Base-by-base conservation (phyloP, 2,113 vertebrate genomes). In the Lasiurus borealis region DNA sequence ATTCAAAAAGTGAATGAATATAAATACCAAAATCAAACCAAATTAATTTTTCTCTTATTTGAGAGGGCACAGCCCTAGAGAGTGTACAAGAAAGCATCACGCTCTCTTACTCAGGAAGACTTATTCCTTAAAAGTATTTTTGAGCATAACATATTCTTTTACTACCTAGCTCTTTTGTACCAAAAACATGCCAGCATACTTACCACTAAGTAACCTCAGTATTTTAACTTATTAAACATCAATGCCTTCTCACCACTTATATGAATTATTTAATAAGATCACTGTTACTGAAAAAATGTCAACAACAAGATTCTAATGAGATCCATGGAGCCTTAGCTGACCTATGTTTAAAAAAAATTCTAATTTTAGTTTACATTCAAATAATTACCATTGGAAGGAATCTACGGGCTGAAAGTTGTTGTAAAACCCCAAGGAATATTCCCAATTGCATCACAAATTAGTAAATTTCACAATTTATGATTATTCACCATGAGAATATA, bases 1-100 rank as follows among this genome's bases (percentile, higher is more conserved):
- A 62, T 82, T 54, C 13, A 75, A 80, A 91, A 62, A 25, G 44
- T 59, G 11, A 86, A 14, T 68, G 19, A 52, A 12, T 23, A 64
- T 16, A 16, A 83, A 34, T 64, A 76, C 0, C 3, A 83, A 69
- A 5, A 31, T 44, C 27, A 80, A 5, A 40, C 34, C 6, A 72
- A 10, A 40, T 16, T 29, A 76, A 52, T 54, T 88, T 34, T 85
- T 89, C 15, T 96, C 52, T 90, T 50, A 59, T 69, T 88, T 96
- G 48, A 91, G 21, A 85, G 6, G 23, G 5, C 21, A 69, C 19
- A 62, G 36, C 2, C 10, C 3, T 81, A 85, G 14, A 88, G 21
- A 23, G 5, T 68, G 12, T 80, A 31, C 2, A 78, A 88, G 12
- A 94, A 3, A 90, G 7, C 29, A 50, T 76, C 50, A 69, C 36